Base-by-base conservation (phyloP, 2,888 invertebrate species). In the Melanargia galathea region DNA sequence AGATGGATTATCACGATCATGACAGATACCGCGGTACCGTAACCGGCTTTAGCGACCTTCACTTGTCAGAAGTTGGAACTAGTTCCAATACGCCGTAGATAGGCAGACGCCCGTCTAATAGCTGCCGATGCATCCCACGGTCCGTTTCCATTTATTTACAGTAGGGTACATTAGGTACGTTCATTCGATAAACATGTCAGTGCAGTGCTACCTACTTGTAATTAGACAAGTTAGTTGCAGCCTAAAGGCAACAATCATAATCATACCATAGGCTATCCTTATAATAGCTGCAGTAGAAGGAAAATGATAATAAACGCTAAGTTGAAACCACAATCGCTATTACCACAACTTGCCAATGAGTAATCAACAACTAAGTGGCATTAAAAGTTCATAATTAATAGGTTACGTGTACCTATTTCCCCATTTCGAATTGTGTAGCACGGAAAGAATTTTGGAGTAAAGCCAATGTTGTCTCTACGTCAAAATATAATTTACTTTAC, bases 51-150 rank as follows among this genome's bases (percentile, higher is more conserved):
- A 57, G 46, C 65, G 62, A 67, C 70, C 71, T 71, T 68, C 65
- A 61, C 57, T 56, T 66, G 66, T 65, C 66, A 67, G 63, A 70
- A 66, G 52, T 65, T 52, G 51, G 46, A 69, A 69, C 67, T 67
- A 67, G 62, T 70, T 64, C 51, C 65, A 66, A 55, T 43, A 33
- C 16, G 49, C 43, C 40, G 43, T 26, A 33, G 24, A 58, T 30
- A 66, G 22, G 20, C 35, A 40, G 58, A 61, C n/a, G 40, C 26
- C 43, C 16, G 38, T 48, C 38, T 43, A 43, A 43, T 16, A 60
- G 43, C 24, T 64, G 33, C 48, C 46, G 48, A 16, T 49, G 24
- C 49, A 56, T 60, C 57, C 51, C 48, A n/a, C n/a, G 26, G n/a
- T 48, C n/a, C 6, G 13, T 13, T 48, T 24, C 26, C 46, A 11